Evolutionary conservation across 2,797 vertebrate species (phyloP).

Genomic region (Spinibarbus caldwelli): DNA sequence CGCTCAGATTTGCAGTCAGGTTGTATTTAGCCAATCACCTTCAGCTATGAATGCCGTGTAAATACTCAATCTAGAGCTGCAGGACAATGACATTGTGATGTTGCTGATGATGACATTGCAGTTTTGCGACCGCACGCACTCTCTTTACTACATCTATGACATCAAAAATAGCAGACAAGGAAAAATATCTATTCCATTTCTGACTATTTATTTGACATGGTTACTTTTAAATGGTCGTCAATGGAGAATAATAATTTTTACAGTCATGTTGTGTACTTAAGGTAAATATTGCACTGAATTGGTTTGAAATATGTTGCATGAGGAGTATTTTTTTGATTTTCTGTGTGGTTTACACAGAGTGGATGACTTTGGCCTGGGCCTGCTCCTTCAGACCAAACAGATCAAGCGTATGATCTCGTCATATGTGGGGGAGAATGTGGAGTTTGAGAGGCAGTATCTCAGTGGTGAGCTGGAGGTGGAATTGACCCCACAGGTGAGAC

Average conservation of each 20-base stretch:
- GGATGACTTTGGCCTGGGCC: slow-evolving; percentile 94
- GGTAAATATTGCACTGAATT: background rate
- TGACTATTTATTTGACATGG: background rate
- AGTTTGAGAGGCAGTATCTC: slow-evolving; percentile 96
- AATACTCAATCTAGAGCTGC: too few species aligned
- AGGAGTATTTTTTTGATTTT: background rate
- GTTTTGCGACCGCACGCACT: too few species aligned
- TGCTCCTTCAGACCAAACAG: slow-evolving; percentile 91
- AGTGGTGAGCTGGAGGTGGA: slow-evolving; percentile 95
- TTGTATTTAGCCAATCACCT: too few species aligned
- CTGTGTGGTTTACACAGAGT: slow-evolving; percentile 76
- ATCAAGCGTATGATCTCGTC: slow-evolving; percentile 98
- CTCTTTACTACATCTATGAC: background rate
- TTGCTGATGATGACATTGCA: too few species aligned
- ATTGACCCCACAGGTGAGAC: slow-evolving; percentile 91
- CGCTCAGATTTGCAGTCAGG: too few species aligned
- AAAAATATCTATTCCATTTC: background rate
- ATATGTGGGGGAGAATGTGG: slow-evolving; percentile 94
- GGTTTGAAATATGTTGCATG: background rate
- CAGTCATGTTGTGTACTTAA: background rate
- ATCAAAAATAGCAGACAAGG: background rate
- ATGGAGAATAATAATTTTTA: background rate
- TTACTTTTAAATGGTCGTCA: background rate
- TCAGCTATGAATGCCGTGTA: too few species aligned
- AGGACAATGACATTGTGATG: background rate